Percentiles rank a stretch among this genome's conserved stretches.
Evolutionary conservation across 2,113 vertebrate genomes (phyloP).

Genomic region (Tachysurus fulvidraco): DNA sequence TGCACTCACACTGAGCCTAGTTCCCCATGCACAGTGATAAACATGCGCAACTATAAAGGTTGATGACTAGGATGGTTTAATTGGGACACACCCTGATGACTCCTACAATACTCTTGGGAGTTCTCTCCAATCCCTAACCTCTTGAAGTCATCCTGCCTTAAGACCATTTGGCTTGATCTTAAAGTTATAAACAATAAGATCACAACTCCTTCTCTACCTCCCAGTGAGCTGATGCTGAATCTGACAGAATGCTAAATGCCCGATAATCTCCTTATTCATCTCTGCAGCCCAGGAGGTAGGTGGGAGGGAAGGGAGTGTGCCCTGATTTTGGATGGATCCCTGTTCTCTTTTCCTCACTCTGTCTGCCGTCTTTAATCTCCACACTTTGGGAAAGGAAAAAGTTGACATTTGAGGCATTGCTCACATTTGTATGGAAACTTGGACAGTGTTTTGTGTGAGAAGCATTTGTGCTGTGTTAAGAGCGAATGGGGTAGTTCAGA

Average conservation of each 20-base stretch:
- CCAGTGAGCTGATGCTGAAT: conserved; percentile 35
- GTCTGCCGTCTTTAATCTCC: conserved; percentile 51
- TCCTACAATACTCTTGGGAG: conserved; percentile 1
- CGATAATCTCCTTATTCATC: conserved; percentile 43
- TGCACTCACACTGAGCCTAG: background rate
- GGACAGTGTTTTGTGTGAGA: conserved; percentile 40
- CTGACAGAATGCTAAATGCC: conserved; percentile 35
- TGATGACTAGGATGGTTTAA: background rate
- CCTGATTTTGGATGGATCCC: conserved; percentile 31
- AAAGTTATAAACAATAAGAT: conserved; percentile 36
- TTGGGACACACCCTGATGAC: conserved; percentile 27
- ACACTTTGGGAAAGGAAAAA: conserved; percentile 52
- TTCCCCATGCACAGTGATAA: background rate
- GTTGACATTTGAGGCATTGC: conserved; percentile 53
- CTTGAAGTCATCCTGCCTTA: conserved; percentile 29
- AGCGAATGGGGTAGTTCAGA: conserved; percentile 24
- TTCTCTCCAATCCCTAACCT: background rate
- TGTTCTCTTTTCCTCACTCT: conserved; percentile 18
- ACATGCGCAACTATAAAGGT: background rate
- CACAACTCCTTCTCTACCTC: conserved; percentile 37
- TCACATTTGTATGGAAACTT: conserved; percentile 53
- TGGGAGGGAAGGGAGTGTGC: conserved; percentile 30
- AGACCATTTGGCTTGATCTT: conserved; percentile 32
- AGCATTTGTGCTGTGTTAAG: conserved; percentile 40
- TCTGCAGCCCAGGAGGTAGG: conserved; percentile 2